A percentile compares a stretch with the other conserved stretches of the same genome.
Conservation (phyloP, 1,140 invertebrate species). For the Trypoxylus dichotomus region DNA sequence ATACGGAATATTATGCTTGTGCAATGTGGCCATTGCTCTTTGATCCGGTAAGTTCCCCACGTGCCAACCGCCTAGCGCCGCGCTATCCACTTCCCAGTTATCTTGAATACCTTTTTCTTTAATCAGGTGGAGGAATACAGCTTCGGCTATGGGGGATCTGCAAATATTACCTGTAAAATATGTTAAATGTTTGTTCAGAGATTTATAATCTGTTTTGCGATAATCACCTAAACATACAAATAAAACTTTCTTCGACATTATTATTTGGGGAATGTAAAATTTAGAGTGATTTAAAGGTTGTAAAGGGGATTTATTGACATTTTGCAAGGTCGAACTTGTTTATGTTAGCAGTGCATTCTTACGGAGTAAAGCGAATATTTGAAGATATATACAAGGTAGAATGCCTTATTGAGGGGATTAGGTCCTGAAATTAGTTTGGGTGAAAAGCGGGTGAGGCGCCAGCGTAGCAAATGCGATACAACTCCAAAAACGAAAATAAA, state of each 20-base stretch:
- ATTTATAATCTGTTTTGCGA: constrained; percentile 48
- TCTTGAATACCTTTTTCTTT: constrained; percentile 54
- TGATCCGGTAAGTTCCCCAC: constrained; percentile 78
- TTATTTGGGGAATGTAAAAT: not conserved
- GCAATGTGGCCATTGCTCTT: constrained; percentile 71
- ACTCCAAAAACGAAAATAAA: no score
- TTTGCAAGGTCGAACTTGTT: no score
- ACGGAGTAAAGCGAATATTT: no score
- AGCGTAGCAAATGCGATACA: no score
- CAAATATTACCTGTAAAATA: constrained; percentile 80
- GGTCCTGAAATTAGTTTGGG: no score
- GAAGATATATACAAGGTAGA: no score
- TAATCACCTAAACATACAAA: constrained; percentile 62
- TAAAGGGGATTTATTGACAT: no score
- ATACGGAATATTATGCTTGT: constrained; percentile 71
- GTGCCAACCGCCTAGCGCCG: constrained; percentile 83
- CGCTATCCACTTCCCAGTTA: constrained; percentile 84
- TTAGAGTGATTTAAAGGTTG: no score
- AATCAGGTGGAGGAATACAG: constrained; percentile 74
- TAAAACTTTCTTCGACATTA: constrained; percentile 51
- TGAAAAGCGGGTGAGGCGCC: no score
- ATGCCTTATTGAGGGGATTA: no score
- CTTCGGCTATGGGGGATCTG: constrained; percentile 92
- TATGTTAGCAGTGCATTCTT: no score
- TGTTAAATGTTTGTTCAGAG: constrained; percentile 30